Evolutionary conservation across 2,888 invertebrate species (phyloP).

Genomic region (Caenorhabditis sp.): DNA sequence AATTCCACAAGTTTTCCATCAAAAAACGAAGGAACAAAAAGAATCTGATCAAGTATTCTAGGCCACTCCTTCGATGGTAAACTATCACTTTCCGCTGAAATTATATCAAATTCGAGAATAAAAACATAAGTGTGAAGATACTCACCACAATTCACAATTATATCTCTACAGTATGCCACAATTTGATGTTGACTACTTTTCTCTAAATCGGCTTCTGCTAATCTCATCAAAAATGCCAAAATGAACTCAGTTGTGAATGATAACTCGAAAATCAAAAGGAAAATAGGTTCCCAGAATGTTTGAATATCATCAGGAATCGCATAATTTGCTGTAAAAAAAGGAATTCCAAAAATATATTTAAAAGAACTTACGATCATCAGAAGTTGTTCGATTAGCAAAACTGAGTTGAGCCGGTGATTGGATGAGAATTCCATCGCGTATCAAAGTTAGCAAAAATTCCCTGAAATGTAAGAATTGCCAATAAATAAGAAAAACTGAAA

Average conservation of each 20-base stretch:
- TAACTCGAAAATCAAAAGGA: conserved; percentile 19
- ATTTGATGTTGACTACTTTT: conserved; percentile 11
- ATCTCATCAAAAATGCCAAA: conserved; percentile 16
- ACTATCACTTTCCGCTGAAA: conserved; percentile 19
- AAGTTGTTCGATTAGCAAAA: not conserved
- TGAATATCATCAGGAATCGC: conserved; percentile 6
- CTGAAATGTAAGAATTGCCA: conserved; percentile 1
- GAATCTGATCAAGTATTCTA: conserved; percentile 19
- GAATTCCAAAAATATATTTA: no score
- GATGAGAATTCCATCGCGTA: not conserved
- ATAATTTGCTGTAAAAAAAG: not conserved
- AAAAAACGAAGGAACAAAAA: conserved; percentile 18
- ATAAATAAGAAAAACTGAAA: no score
- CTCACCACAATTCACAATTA: conserved; percentile 19
- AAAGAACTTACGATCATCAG: not conserved
- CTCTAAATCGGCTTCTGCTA: conserved; percentile 3
- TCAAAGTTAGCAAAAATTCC: not conserved
- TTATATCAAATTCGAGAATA: not conserved
- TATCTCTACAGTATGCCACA: conserved; percentile 11
- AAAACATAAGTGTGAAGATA: no score
- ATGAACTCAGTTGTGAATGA: conserved; percentile 20
- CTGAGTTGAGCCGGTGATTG: not conserved
- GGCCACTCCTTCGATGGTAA: conserved; percentile 15
- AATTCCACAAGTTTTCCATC: not conserved
- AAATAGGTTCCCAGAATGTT: conserved; percentile 31